Evolutionary conservation across 2,113 vertebrate species (phyloP), one percentile per base, ranked within the genome.

Genomic region (Fulmarus glacialis): DNA sequence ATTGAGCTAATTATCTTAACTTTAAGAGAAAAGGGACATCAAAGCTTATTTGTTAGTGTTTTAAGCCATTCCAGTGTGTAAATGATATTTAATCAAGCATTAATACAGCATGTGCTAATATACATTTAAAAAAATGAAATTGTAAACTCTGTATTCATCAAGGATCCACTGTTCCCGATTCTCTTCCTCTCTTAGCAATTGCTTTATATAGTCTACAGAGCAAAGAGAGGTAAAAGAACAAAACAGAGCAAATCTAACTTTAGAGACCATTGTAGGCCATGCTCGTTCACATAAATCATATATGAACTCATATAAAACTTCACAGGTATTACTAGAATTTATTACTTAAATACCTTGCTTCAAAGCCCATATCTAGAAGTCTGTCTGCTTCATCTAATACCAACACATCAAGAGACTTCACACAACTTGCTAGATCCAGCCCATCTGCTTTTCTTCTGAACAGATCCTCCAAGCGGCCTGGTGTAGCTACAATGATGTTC

Each of bases 331-430:
- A 36, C 38, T 1, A 45, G 30, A 53, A 68, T 12, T 47, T 3
- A 30, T 30, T 10, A 29, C 27, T 34, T 19, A 43, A 62, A 67
- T 95, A 99, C 99, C 99, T 99, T 36, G 99, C 98, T 97, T 99
- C 99, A 26, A 99, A 99, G 34, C 99, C 99, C 99, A 99, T 99
- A 73, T 99, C 99, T 8, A 99, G 97, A 23, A 99, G 98, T 40
- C 99, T 97, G 96, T 99, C 99, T 0, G 99, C 99, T 93, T 99
- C 99, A 24, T 99, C 99, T 29, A 99, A 93, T 21, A 99, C 99
- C 91, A 99, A 97, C 15, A 99, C 99, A 3, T 99, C 99, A 23
- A 99, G 98, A 66, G 98, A 97, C 95, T 98, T 99, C 78, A 99
- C 99, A 4, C 85, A 98, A 86, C 96, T 93, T 36, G 98, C 98